Conservation (phyloP, 1,140 invertebrate species). For the Temnothorax longispinosus region DNA sequence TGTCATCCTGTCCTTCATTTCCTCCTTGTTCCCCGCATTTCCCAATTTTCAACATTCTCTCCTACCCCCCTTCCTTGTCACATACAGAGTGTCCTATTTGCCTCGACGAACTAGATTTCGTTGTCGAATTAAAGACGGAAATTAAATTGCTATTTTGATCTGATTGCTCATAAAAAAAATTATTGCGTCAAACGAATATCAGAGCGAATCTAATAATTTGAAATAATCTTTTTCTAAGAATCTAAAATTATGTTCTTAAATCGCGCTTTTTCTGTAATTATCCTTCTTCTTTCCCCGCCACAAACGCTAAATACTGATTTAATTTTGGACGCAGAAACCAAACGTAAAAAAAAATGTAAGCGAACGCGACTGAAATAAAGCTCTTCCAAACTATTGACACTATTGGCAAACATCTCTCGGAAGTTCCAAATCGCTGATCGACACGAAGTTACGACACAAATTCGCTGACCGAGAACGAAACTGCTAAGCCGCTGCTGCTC, state of each 20-base stretch:
- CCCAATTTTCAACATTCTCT: constrained; percentile 28
- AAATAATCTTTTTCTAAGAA: neutral
- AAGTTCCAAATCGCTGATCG: constrained; percentile 17
- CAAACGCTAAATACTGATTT: neutral
- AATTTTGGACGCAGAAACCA: neutral
- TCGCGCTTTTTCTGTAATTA: neutral
- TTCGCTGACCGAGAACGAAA: constrained; percentile 57
- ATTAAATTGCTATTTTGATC: neutral
- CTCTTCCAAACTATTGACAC: constrained; percentile 18
- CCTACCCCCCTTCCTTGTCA: neutral
- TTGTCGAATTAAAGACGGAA: neutral
- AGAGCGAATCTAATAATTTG: neutral
- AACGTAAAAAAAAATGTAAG: neutral
- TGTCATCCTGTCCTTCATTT: constrained; percentile 25
- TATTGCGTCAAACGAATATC: neutral
- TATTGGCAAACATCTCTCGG: constrained; percentile 16
- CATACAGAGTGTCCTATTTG: constrained; percentile 16
- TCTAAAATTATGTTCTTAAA: neutral
- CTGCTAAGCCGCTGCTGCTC: neutral
- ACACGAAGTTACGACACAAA: constrained; percentile 27
- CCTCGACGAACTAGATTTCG: neutral
- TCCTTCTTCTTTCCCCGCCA: neutral
- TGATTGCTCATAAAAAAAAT: neutral
- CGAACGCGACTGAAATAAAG: neutral
- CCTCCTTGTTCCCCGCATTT: constrained; percentile 36